phyloP scores from a whole-genome alignment of 2,113 vertebrate species.

The Poecile atricapillus region DNA sequence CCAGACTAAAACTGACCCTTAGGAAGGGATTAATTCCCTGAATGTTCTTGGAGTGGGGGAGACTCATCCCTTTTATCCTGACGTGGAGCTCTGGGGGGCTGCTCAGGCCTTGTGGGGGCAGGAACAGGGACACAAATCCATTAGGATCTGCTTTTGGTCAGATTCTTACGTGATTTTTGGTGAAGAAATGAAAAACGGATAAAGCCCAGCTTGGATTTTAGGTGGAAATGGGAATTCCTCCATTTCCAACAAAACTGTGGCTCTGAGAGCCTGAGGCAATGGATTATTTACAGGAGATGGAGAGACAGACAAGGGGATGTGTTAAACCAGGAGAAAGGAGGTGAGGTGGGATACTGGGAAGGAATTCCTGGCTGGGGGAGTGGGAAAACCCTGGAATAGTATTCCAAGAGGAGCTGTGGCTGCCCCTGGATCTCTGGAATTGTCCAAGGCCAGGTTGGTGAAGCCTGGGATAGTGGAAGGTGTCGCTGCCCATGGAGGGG shows the following conservation, averaged over 20 bases:
- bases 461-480: background rate
- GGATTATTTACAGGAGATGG: no score
- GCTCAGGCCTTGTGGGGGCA: background rate
- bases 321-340: background rate
- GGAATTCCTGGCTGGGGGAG: background rate
- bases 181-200: background rate
- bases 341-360: background rate
- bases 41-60: background rate
- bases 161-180: background rate
- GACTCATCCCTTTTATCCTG: fast-evolving
- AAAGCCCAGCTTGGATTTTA: background rate
- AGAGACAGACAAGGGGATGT: background rate
- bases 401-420: background rate
- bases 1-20: background rate
- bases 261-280: background rate
- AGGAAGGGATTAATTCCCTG: background rate
- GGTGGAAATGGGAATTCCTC: no score
- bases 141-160: background rate
- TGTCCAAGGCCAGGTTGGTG: background rate
- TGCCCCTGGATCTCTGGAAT: background rate
- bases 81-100: background rate
- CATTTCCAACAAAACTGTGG: background rate
- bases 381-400: background rate
- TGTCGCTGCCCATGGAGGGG: background rate
- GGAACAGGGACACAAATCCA: background rate